These are phyloP conservation scores for Steromphala cineraria DNA, from an alignment of 2,888 invertebrate species.

Conservation along the genomic window DNA sequence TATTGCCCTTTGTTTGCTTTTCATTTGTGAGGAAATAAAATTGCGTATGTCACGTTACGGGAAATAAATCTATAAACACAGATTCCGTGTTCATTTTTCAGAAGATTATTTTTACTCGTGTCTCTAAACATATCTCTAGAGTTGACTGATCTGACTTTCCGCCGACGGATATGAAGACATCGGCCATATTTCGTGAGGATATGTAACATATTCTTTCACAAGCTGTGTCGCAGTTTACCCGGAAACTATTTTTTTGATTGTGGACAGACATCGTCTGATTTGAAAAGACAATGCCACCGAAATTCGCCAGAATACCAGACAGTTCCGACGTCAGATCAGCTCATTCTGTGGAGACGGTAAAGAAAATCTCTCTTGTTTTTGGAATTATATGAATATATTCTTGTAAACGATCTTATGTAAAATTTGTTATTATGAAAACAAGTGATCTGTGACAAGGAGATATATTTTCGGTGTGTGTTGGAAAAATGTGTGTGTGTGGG, in stretches of 20 bases:
- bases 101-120: neutral
- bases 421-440: too few species aligned
- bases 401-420: neutral
- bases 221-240: too few species aligned
- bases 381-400: too few species aligned
- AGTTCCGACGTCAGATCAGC: constrained; percentile 48
- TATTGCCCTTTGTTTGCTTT: neutral
- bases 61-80: neutral
- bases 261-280: too few species aligned
- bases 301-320: constrained; percentile 62
- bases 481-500: too few species aligned
- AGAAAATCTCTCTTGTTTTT: too few species aligned
- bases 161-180: neutral
- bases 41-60: neutral
- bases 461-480: too few species aligned
- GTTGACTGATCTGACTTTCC: neutral
- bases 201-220: too few species aligned
- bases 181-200: too few species aligned
- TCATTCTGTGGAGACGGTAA: constrained; percentile 58
- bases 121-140: neutral
- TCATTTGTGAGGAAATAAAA: neutral
- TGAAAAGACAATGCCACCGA: constrained; percentile 64
- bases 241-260: too few species aligned
- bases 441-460: too few species aligned
- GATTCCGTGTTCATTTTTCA: neutral